Conservation (phyloP, 2,888 invertebrate genomes). For the Taenaris catops region DNA sequence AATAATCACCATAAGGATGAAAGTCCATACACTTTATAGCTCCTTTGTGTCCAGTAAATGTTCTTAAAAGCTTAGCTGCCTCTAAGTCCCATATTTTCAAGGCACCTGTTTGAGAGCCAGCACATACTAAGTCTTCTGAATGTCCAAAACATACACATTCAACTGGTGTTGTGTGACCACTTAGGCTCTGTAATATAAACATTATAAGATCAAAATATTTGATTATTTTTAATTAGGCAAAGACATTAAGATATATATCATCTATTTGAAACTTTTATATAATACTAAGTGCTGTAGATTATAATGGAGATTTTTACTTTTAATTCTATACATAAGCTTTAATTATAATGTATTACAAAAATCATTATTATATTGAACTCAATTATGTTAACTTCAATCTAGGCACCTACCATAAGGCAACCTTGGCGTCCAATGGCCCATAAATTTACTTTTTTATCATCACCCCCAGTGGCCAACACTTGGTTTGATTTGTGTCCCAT, state of each 20-base stretch:
- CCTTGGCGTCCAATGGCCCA: slow-evolving; percentile 98
- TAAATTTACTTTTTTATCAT: slow-evolving; percentile 97
- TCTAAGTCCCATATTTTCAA: slow-evolving; percentile 98
- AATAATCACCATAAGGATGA: slow-evolving; percentile 96
- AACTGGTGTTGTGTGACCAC: slow-evolving; percentile 95
- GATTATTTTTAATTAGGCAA: too few species aligned
- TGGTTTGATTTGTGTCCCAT: slow-evolving; percentile 95
- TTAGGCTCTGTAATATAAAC: slow-evolving; percentile 84
- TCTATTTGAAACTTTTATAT: too few species aligned
- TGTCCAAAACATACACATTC: slow-evolving; percentile 97
- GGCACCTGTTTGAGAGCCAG: slow-evolving; percentile 96
- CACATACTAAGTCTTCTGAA: slow-evolving; percentile 96
- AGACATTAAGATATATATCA: too few species aligned
- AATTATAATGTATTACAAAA: too few species aligned
- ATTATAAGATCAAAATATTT: too few species aligned
- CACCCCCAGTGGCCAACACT: slow-evolving; percentile 96
- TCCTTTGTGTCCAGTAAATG: slow-evolving; percentile 93
- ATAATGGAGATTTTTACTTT: too few species aligned
- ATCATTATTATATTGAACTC: too few species aligned
- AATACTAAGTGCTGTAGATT: too few species aligned
- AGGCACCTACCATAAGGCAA: slow-evolving; percentile 94
- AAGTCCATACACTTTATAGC: slow-evolving; percentile 94
- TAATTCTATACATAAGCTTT: too few species aligned
- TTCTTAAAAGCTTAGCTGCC: slow-evolving; percentile 94
- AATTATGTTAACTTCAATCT: too few species aligned